These are phyloP conservation scores for Entosphenus tridentatus DNA, from an alignment of 2,113 vertebrate genomes.

Conservation along the genomic window DNA sequence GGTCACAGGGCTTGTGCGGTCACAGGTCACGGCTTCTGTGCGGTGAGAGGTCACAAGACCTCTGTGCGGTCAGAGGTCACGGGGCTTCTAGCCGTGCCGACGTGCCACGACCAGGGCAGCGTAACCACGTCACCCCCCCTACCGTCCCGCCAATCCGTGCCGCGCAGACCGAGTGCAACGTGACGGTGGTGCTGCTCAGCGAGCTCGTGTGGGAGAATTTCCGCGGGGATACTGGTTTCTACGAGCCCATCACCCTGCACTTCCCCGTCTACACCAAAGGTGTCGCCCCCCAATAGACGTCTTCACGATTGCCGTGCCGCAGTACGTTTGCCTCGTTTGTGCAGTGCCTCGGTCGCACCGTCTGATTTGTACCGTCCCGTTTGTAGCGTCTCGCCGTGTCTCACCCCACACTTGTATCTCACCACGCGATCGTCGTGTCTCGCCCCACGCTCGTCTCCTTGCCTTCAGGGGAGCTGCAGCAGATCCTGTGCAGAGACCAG, in stretches of 20 bases:
- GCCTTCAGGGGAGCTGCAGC: constrained; percentile 49
- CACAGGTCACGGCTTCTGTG: too few species aligned
- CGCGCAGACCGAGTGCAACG: constrained; percentile 54
- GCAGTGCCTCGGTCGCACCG: too few species aligned
- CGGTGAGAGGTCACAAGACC: too few species aligned
- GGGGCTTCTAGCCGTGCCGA: too few species aligned
- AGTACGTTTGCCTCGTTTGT: too few species aligned
- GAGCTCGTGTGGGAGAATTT: constrained; percentile 89
- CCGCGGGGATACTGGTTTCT: constrained; percentile 53
- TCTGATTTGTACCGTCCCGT: too few species aligned
- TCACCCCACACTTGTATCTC: not conserved
- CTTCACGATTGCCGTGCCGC: too few species aligned
- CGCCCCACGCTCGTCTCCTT: constrained; percentile 7
- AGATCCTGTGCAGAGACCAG: constrained; percentile 50
- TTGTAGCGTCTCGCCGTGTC: too few species aligned
- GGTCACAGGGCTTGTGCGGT: too few species aligned
- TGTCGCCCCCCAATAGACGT: constrained; percentile 15
- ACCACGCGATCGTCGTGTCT: not conserved
- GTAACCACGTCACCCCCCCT: too few species aligned
- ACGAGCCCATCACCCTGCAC: constrained; percentile 62
- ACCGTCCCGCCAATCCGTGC: not conserved
- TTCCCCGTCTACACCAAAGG: constrained; percentile 95
- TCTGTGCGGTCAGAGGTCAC: too few species aligned
- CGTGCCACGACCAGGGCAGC: too few species aligned
- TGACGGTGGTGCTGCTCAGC: constrained; percentile 62